These are phyloP conservation scores for Limnephilus marmoratus DNA, from an alignment of 2,888 invertebrate genomes.

Conservation along the genomic window DNA sequence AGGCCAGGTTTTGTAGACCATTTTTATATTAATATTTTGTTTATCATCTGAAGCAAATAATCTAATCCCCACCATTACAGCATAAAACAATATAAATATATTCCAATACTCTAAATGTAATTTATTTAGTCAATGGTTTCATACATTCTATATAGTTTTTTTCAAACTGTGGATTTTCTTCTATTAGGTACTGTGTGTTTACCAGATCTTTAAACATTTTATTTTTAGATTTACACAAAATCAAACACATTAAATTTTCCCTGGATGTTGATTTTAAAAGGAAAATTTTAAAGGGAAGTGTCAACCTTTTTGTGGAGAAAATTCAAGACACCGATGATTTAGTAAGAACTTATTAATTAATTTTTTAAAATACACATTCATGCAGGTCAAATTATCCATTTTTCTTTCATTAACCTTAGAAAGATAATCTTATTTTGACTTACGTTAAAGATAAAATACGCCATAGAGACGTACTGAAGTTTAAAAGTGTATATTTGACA, in stretches of 20 bases:
- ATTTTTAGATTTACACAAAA: constrained; percentile 80
- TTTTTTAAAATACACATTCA: neutral
- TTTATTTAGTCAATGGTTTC: neutral
- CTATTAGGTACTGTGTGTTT: neutral
- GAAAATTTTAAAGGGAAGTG: constrained; percentile 83
- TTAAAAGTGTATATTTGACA: no score
- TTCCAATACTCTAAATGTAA: neutral
- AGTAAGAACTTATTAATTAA: constrained; percentile 50
- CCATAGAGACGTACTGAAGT: no score
- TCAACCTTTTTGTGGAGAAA: constrained; percentile 79
- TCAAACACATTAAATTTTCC: constrained; percentile 81
- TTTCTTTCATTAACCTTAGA: neutral
- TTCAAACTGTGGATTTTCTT: neutral
- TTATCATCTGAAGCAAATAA: neutral
- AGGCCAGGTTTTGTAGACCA: constrained; percentile 79
- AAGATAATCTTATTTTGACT: no score
- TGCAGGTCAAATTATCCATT: neutral
- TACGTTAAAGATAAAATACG: no score
- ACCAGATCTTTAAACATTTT: neutral
- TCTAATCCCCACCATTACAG: neutral
- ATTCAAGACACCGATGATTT: constrained; percentile 76
- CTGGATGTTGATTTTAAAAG: constrained; percentile 85
- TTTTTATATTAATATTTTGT: neutral
- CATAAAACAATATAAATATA: constrained; percentile 54
- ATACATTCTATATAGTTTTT: neutral